These are phyloP conservation scores for Dione vanillae DNA, from an alignment of 2,888 invertebrate genomes.

Conservation along the genomic window DNA sequence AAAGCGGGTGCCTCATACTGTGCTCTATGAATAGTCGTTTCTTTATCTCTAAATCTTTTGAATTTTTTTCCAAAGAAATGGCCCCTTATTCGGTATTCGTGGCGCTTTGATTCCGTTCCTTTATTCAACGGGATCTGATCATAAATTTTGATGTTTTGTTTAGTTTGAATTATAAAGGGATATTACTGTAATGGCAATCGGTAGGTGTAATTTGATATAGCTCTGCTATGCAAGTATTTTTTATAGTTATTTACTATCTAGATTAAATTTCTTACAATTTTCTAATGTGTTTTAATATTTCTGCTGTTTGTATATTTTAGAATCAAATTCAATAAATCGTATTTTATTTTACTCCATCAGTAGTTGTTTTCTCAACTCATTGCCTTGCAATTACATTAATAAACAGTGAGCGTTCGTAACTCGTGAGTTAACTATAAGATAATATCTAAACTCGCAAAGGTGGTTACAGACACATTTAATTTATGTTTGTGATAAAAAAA, in stretches of 20 bases:
- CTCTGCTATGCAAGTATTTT: conserved; percentile 67
- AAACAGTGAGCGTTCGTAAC: not conserved
- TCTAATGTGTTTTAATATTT: conserved; percentile 32
- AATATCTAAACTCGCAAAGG: conserved; percentile 32
- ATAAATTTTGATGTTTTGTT: conserved; percentile 81
- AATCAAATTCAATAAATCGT: not conserved
- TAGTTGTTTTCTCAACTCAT: not conserved
- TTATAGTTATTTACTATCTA: conserved; percentile 65
- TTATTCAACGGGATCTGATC: conserved; percentile 78
- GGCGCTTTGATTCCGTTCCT: conserved; percentile 80
- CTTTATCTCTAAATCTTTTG: conserved; percentile 76
- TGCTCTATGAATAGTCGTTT: conserved; percentile 73
- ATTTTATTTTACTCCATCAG: not conserved
- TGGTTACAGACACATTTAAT: conserved; percentile 36
- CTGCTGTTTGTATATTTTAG: conserved; percentile 1
- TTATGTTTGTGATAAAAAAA: conserved; percentile 44
- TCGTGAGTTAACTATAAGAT: conserved; percentile 23
- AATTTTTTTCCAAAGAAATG: conserved; percentile 63
- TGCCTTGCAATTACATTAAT: conserved; percentile 2
- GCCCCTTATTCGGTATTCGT: conserved; percentile 72
- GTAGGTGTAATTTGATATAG: conserved; percentile 81
- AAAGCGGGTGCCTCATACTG: conserved; percentile 78
- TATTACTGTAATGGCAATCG: conserved; percentile 82
- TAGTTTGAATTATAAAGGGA: conserved; percentile 80
- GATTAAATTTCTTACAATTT: conserved; percentile 54